phyloP scores from a whole-genome alignment of 2,113 vertebrate species.

The Silurus meridionalis region DNA sequence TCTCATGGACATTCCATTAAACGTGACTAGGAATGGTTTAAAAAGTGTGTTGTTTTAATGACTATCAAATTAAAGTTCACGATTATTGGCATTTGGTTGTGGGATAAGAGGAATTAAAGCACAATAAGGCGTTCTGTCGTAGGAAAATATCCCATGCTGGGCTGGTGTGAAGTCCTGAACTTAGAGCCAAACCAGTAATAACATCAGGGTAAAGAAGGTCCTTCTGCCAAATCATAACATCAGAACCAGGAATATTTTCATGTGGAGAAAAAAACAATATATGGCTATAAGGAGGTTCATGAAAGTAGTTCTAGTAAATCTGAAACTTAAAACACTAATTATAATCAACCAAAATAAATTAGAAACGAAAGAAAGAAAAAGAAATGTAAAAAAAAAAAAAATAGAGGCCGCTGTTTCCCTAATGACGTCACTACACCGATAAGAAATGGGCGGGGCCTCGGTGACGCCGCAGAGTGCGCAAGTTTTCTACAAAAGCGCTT shows the following conservation, averaged over 20 bases:
- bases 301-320: not conserved
- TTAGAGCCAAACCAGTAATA: not conserved
- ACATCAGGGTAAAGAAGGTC: no score
- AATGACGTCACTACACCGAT: slow-evolving; percentile 53
- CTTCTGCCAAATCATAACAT: no score
- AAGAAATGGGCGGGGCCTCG: slow-evolving; percentile 39
- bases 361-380: not conserved
- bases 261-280: not conserved
- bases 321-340: not conserved
- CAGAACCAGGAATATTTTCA: not conserved
- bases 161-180: not conserved
- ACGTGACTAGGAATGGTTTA: no score
- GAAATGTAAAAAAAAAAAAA: not conserved
- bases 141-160: not conserved
- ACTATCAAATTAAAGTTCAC: no score
- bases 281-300: not conserved
- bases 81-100: no score
- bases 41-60: no score
- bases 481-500: slow-evolving; percentile 34
- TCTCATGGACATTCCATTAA: no score
- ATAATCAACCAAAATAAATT: not conserved
- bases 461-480: slow-evolving; percentile 14
- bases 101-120: no score
- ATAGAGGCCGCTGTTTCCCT: slow-evolving; percentile 9
- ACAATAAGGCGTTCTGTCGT: no score